Base-by-base conservation (phyloP, 2,113 vertebrate genomes). In the Prunella fulvescens region DNA sequence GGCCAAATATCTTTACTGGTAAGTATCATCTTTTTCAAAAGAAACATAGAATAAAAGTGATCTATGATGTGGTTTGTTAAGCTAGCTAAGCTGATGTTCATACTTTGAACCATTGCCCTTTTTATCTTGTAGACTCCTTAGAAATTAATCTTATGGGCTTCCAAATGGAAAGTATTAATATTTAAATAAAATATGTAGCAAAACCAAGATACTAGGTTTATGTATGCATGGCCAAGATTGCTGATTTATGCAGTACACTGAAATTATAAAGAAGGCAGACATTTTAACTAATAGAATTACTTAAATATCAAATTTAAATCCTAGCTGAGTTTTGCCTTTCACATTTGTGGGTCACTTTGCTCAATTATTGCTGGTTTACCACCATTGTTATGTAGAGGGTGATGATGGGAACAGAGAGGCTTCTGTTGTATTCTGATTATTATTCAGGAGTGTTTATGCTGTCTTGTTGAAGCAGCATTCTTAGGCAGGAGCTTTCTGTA, bases 1-100 rank as follows among this genome's bases (percentile, higher is more conserved):
- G 99, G 99, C 47, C 99, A 99, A 90, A 99, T 99, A 84, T 99
- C 99, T 28, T 98, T 99, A 78, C 96, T 99, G 98, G 99, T 99
- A 95, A 98, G 99, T 97, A 48, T 57, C 6, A 29, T 57, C 23
- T 89, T 74, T 82, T 92, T 94, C 44, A 9, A 44, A 70, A 57
- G 31, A 29, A 18, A 37, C 7, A 5, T 29, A 56, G 26, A 62
- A 37, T 69, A 42, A 57, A 47, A 64, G 14, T 2, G 0, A 31
- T 60, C 40, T 81, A 2, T 56, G 24, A 29, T 24, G 73, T 37
- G 11, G 11, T 69, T 66, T 14, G 13, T 53, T 92, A 89, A 79
- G 28, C 39, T 33, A 60, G 15, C 24, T 78, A 77, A 50, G 9
- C 35, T 90, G 47, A 26, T 76, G 44, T 70, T 66, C 2, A 3